Percentiles rank a stretch among this genome's conserved stretches.
These are phyloP conservation scores for Drosophila tropicalis DNA, from an alignment of 1,140 invertebrate genomes.

Conservation along the genomic window DNA sequence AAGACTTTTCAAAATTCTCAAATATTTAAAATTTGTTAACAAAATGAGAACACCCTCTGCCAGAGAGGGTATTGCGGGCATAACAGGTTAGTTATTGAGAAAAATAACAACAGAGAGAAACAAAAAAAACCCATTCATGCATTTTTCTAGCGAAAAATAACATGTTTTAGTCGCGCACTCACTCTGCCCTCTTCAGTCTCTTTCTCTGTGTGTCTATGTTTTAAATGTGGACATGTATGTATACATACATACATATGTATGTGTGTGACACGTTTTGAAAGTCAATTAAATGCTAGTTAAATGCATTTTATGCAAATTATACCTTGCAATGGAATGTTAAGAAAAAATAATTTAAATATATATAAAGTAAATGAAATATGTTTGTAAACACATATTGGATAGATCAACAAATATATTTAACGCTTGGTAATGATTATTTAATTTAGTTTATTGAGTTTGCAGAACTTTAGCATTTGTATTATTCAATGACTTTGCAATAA, in stretches of 20 bases:
- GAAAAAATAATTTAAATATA: constrained; percentile 20
- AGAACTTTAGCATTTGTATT: too few relatives aligned
- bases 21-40: not conserved
- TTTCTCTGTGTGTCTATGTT: not conserved
- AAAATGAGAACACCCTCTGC: not conserved
- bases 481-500: too few relatives aligned
- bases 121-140: constrained; percentile 51
- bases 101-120: constrained; percentile 12
- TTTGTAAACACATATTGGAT: too few relatives aligned
- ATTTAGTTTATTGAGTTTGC: too few relatives aligned
- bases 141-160: constrained; percentile 54
- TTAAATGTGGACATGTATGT: too few relatives aligned
- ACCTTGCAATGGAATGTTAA: constrained; percentile 39
- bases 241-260: not conserved
- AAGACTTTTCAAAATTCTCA: not conserved
- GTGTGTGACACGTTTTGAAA: constrained; percentile 68
- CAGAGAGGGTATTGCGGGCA: constrained; percentile 13
- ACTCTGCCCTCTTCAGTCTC: not conserved
- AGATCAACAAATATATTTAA: too few relatives aligned
- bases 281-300: constrained; percentile 74
- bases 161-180: constrained; percentile 46
- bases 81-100: constrained; percentile 48
- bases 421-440: too few relatives aligned
- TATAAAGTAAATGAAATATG: not conserved
- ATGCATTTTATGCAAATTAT: constrained; percentile 68